phyloP scores from a whole-genome alignment of 2,113 vertebrate species.

The Tretioscincus oriximinensis region DNA sequence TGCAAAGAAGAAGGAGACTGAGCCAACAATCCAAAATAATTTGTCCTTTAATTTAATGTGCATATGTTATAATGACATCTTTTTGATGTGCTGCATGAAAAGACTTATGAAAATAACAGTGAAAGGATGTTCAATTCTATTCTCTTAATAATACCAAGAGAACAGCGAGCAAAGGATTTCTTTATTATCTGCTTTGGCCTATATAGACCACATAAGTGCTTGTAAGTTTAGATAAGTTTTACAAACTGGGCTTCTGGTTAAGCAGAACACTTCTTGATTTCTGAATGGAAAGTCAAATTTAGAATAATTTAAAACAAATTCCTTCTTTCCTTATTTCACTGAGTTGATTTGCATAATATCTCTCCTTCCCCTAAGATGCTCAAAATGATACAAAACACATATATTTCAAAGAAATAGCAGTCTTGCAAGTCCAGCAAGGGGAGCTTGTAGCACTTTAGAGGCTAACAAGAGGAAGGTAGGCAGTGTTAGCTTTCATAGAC shows the following conservation, averaged over 20 bases:
- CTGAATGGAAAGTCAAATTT: too few relatives aligned
- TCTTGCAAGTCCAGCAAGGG: too few relatives aligned
- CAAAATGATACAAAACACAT: too few relatives aligned
- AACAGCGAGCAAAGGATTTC: background rate
- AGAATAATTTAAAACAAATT: background rate
- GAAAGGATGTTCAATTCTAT: background rate
- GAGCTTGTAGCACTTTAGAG: too few relatives aligned
- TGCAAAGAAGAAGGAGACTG: constrained; percentile 13
- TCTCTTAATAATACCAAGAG: background rate
- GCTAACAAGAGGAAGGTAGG: too few relatives aligned
- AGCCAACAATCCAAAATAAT: background rate
- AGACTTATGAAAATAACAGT: background rate
- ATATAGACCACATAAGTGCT: background rate
- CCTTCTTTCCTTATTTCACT: background rate
- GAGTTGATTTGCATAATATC: too few relatives aligned
- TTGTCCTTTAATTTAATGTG: background rate
- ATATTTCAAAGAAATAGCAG: too few relatives aligned
- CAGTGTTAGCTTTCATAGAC: too few relatives aligned
- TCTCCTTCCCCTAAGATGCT: too few relatives aligned
- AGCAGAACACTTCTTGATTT: background rate
- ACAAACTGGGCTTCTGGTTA: background rate
- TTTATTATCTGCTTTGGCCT: background rate
- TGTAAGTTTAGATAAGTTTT: background rate
- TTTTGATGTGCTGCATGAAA: background rate
- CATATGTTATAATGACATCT: background rate